Evolutionary conservation across 2,797 vertebrate species (phyloP).

Genomic region (Sphenopsis melanotis): DNA sequence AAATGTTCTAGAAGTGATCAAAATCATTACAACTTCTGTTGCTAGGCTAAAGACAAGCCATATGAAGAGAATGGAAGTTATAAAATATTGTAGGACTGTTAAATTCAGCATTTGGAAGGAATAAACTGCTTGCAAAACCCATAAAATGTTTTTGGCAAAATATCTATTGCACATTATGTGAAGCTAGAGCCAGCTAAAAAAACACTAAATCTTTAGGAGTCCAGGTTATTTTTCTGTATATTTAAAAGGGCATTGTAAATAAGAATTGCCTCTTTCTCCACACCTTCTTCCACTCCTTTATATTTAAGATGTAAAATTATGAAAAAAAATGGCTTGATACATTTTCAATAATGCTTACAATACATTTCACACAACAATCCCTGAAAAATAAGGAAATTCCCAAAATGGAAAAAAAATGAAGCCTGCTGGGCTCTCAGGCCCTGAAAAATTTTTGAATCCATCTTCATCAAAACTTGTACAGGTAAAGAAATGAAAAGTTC

Average conservation of each 20-base stretch:
- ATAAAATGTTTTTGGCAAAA: conserved; percentile 61
- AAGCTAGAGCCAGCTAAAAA: conserved; percentile 35
- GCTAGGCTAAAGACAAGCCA: conserved; percentile 28
- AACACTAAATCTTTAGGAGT: not conserved
- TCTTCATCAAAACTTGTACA: not conserved
- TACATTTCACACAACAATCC: not conserved
- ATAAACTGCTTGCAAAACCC: conserved; percentile 57
- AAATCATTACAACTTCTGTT: conserved; percentile 58
- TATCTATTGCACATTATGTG: conserved; percentile 58
- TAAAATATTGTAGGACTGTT: conserved; percentile 58
- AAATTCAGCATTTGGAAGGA: conserved; percentile 56
- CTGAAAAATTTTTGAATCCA: not conserved
- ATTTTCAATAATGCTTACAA: not conserved
- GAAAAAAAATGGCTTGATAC: not conserved
- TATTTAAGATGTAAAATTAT: not conserved
- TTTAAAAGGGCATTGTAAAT: conserved; percentile 1
- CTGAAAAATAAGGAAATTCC: rapidly evolving
- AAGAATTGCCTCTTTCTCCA: not conserved
- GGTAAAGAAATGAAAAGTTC: not conserved
- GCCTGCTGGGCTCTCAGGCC: not conserved
- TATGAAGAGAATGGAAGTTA: conserved; percentile 33
- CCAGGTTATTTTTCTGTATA: not conserved
- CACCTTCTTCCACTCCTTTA: not conserved
- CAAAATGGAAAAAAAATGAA: not conserved
- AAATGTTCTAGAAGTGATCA: conserved; percentile 25